A percentile compares a stretch with the other conserved stretches of the same genome.
phyloP scores from a whole-genome alignment of 2,888 invertebrate genomes.

The Nudaria mundana region DNA sequence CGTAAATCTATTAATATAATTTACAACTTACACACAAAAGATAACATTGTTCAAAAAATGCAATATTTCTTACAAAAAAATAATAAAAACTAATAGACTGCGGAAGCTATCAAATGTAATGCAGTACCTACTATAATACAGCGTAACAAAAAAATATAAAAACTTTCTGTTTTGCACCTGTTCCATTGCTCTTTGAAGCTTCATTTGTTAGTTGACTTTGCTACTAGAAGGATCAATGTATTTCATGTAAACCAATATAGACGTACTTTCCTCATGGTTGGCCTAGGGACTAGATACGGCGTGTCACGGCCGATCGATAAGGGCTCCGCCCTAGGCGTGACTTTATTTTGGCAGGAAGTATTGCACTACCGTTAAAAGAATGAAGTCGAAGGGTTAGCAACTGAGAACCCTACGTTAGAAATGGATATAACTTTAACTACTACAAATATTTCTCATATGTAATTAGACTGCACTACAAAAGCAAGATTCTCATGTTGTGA shows the following conservation, averaged over 20 bases:
- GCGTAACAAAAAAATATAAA: background rate
- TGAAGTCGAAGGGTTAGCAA: too few relatives aligned
- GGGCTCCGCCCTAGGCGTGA: conserved; percentile 34
- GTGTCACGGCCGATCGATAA: conserved; percentile 54
- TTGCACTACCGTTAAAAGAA: conserved; percentile 4
- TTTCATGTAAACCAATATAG: conserved; percentile 2
- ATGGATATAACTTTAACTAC: too few relatives aligned
- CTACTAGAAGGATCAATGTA: conserved; percentile 15
- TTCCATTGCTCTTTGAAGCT: conserved; percentile 17
- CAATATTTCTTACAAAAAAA: too few relatives aligned
- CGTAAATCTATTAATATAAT: too few relatives aligned
- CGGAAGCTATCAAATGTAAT: conserved; percentile 10
- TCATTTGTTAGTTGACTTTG: conserved; percentile 6
- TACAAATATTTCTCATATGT: too few relatives aligned
- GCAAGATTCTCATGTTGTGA: too few relatives aligned
- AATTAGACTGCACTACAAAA: too few relatives aligned
- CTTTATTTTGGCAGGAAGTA: conserved; percentile 21
- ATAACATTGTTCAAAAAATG: too few relatives aligned
- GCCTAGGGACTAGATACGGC: conserved; percentile 43
- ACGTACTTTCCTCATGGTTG: conserved; percentile 14
- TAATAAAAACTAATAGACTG: too few relatives aligned
- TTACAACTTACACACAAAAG: too few relatives aligned
- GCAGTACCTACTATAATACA: too few relatives aligned
- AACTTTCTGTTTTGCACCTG: background rate
- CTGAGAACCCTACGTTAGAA: too few relatives aligned